phyloP scores from a whole-genome alignment of 2,113 vertebrate genomes.

The Alexandromys fortis region DNA sequence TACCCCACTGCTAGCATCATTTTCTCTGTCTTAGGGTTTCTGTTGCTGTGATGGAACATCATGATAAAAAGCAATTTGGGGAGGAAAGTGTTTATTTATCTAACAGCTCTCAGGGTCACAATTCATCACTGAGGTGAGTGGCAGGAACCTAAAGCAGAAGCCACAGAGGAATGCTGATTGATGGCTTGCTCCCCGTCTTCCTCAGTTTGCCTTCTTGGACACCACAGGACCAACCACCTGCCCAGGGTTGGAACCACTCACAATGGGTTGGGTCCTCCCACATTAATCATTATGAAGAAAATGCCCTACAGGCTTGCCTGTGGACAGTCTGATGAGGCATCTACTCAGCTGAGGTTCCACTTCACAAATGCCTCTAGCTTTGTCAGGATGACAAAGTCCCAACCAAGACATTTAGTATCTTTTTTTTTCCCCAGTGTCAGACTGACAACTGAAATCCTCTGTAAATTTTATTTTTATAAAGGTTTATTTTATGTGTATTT shows the following conservation, averaged over 20 bases:
- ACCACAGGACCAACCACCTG: background rate
- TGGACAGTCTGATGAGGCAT: background rate
- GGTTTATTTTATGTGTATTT: background rate
- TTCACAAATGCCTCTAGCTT: background rate
- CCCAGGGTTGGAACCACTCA: background rate
- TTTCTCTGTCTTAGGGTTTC: background rate
- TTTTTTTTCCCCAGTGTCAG: background rate
- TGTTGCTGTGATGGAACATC: background rate
- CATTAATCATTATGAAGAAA: background rate
- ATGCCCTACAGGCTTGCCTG: background rate
- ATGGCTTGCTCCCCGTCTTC: background rate
- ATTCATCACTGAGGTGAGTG: background rate
- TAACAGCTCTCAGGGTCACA: background rate
- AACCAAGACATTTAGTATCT: background rate
- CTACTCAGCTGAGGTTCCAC: background rate
- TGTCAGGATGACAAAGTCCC: background rate
- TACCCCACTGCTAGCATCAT: background rate
- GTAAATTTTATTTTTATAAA: background rate
- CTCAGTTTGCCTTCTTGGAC: background rate
- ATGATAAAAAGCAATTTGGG: background rate
- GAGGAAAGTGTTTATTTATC: background rate
- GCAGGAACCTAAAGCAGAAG: background rate
- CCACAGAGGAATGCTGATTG: background rate
- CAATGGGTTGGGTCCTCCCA: background rate
- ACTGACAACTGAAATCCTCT: background rate